phyloP scores from a whole-genome alignment of 2,888 invertebrate genomes.

The Dicroscelio sp. region DNA sequence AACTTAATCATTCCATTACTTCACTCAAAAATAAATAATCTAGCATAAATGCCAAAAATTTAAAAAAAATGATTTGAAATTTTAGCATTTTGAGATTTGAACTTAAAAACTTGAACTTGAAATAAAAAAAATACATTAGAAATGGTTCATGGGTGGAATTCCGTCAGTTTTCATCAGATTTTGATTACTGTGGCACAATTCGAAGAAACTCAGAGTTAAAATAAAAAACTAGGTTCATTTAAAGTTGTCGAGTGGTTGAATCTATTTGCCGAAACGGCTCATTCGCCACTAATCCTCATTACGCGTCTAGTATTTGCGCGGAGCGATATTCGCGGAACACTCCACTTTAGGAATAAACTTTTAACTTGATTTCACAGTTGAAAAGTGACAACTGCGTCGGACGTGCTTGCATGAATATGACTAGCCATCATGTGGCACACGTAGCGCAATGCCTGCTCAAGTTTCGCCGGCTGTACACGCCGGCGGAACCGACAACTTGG shows the following conservation, averaged over 20 bases:
- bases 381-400: constrained; percentile 50
- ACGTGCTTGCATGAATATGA: constrained; percentile 56
- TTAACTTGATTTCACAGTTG: constrained; percentile 56
- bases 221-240: not conserved
- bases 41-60: too few species aligned
- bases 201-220: not conserved
- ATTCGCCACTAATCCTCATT: constrained; percentile 36
- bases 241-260: not conserved
- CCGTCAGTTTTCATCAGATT: too few species aligned
- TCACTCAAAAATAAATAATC: too few species aligned
- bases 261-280: constrained; percentile 11
- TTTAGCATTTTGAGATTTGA: too few species aligned
- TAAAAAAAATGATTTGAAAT: too few species aligned
- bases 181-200: too few species aligned
- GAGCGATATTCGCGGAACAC: constrained; percentile 23
- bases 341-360: constrained; percentile 53
- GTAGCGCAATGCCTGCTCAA: constrained; percentile 29
- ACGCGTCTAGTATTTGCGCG: constrained; percentile 8
- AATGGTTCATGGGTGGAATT: too few species aligned
- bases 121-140: too few species aligned
- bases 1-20: too few species aligned
- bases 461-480: constrained; percentile 43
- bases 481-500: constrained; percentile 41
- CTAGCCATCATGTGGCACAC: constrained; percentile 54
- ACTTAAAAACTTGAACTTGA: too few species aligned